Conservation (phyloP, 2,113 vertebrate genomes). For the Albula glossodonta region DNA sequence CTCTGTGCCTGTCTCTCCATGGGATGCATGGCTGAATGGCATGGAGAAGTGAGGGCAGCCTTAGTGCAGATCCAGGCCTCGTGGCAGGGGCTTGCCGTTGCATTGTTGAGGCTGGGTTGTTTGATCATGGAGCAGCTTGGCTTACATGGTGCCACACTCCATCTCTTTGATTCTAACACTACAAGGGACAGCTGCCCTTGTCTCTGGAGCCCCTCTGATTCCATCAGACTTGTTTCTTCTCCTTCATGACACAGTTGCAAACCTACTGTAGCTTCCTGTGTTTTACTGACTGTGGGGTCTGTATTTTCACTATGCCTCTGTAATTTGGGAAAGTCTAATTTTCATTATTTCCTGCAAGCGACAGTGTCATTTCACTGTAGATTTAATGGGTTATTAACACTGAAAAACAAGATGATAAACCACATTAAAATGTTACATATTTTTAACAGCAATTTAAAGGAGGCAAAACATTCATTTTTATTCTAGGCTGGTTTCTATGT, state of each 20-base stretch:
- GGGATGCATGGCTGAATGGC: not conserved
- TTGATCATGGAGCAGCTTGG: not conserved
- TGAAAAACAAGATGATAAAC: not conserved
- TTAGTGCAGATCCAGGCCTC: not conserved
- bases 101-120: conserved; percentile 13
- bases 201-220: not conserved
- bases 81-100: not conserved
- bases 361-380: not conserved
- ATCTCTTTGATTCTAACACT: conserved; percentile 15
- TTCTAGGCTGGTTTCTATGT: not conserved
- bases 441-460: not conserved
- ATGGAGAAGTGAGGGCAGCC: not conserved
- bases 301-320: too few species aligned
- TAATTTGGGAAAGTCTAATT: not conserved
- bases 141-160: conserved; percentile 19
- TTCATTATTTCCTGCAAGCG: not conserved
- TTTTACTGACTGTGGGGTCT: too few species aligned
- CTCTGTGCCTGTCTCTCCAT: too few species aligned
- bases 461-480: not conserved
- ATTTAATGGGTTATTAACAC: not conserved
- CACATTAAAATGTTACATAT: not conserved
- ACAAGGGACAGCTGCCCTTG: conserved; percentile 21
- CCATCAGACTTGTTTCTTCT: not conserved
- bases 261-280: not conserved
- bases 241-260: not conserved